phyloP scores from a whole-genome alignment of 2,113 vertebrate genomes.

The Phaethon lepturus region DNA sequence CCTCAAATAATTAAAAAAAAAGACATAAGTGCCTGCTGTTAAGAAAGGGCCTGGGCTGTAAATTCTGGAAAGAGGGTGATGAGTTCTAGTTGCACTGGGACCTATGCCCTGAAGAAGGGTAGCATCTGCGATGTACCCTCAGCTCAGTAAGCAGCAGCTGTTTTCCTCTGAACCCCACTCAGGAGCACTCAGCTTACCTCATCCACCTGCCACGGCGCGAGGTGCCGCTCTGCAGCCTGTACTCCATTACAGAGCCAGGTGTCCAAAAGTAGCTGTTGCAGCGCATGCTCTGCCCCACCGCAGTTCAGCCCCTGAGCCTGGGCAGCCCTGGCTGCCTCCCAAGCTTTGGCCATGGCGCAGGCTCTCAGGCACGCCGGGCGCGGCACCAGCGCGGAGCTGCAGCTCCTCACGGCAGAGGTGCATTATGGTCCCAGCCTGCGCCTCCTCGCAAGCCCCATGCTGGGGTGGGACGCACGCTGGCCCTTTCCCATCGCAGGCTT shows the following conservation, averaged over 20 bases:
- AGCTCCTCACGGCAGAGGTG: fast-evolving
- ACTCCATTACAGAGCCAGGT: not conserved
- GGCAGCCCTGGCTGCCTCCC: not conserved
- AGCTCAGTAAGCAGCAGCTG: not conserved
- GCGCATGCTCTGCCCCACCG: fast-evolving
- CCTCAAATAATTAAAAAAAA: not conserved
- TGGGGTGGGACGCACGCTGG: fast-evolving
- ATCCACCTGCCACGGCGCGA: fast-evolving
- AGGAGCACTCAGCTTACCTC: not conserved
- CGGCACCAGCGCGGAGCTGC: fast-evolving
- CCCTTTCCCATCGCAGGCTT: not conserved
- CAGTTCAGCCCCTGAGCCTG: fast-evolving
- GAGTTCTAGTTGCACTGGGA: not conserved
- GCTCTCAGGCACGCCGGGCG: fast-evolving
- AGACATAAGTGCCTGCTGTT: fast-evolving
- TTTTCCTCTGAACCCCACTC: not conserved
- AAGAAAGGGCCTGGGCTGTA: not conserved
- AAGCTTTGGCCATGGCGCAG: fast-evolving
- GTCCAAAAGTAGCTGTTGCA: not conserved
- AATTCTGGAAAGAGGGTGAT: not conserved
- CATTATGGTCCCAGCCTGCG: fast-evolving
- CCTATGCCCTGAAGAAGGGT: not conserved
- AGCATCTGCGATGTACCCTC: not conserved
- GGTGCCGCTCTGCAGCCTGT: fast-evolving
- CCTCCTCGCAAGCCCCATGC: not conserved